These are phyloP conservation scores for Toxotes lorentzi DNA, from an alignment of 2,797 vertebrate genomes.

Conservation along the genomic window DNA sequence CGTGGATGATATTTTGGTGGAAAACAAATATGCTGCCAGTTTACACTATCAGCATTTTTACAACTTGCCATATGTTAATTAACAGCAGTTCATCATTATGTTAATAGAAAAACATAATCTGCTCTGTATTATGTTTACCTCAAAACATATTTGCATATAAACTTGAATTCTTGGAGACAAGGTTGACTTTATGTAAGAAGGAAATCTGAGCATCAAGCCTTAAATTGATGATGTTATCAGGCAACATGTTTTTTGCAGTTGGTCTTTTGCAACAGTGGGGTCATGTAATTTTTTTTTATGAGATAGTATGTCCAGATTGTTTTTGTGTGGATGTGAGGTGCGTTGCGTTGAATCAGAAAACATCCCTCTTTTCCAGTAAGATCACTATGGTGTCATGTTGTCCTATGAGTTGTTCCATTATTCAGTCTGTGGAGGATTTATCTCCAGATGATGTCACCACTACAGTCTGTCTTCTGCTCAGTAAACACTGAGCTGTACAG, in stretches of 20 bases:
- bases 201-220: not conserved
- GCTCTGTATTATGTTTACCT: not conserved
- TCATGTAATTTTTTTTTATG: not conserved
- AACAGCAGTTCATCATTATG: not conserved
- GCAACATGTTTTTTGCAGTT: not conserved
- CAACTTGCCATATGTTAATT: not conserved
- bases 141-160: not conserved
- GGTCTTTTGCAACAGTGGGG: too few relatives aligned
- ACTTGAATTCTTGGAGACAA: too few relatives aligned
- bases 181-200: too few relatives aligned
- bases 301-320: not conserved
- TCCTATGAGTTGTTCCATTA: conserved; percentile 41
- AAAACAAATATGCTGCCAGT: not conserved
- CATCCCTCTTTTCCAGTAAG: not conserved
- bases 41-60: not conserved
- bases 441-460: conserved; percentile 53
- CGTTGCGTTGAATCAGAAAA: not conserved
- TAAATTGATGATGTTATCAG: not conserved
- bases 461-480: conserved; percentile 10
- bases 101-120: not conserved
- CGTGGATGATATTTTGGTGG: too few relatives aligned
- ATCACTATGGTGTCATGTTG: conserved; percentile 28
- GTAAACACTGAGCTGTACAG: conserved; percentile 10
- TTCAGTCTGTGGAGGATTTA: conserved; percentile 46
- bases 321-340: not conserved